phyloP scores from a whole-genome alignment of 1,140 invertebrate species.

The Euwallacea fornicatus region DNA sequence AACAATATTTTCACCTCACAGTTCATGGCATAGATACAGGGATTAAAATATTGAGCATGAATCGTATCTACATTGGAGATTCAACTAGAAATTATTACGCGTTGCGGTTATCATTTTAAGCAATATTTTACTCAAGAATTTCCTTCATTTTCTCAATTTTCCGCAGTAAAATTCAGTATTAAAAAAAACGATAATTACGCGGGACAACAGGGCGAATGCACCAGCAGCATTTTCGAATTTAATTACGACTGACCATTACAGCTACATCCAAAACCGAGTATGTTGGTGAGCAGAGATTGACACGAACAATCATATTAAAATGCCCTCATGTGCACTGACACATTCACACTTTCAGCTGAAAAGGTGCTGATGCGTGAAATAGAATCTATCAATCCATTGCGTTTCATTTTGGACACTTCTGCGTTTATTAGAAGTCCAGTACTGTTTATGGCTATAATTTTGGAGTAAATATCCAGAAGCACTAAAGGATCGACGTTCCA shows the following conservation, averaged over 20 bases:
- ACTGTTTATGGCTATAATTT: too few relatives aligned
- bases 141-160: too few relatives aligned
- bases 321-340: conserved; percentile 2
- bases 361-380: conserved; percentile 7
- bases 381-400: conserved; percentile 5
- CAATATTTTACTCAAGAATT: too few relatives aligned
- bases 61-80: background rate
- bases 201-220: too few relatives aligned
- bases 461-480: too few relatives aligned
- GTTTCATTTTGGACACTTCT: background rate
- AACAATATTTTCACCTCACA: conserved; percentile 11
- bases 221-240: too few relatives aligned
- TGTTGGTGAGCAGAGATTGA: background rate
- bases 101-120: too few relatives aligned
- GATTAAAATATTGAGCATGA: conserved; percentile 10
- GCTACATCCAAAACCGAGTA: background rate
- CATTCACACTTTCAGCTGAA: conserved; percentile 1
- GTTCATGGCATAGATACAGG: conserved; percentile 5
- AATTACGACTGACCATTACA: too few relatives aligned
- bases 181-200: too few relatives aligned
- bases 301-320: background rate
- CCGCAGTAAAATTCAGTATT: too few relatives aligned
- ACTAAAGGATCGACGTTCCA: too few relatives aligned
- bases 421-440: background rate
- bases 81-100: conserved; percentile 1